Percentiles rank a stretch among this genome's conserved stretches.
These are phyloP conservation scores for Zenarchopterus dispar DNA, from an alignment of 2,797 vertebrate species.

Conservation along the genomic window DNA sequence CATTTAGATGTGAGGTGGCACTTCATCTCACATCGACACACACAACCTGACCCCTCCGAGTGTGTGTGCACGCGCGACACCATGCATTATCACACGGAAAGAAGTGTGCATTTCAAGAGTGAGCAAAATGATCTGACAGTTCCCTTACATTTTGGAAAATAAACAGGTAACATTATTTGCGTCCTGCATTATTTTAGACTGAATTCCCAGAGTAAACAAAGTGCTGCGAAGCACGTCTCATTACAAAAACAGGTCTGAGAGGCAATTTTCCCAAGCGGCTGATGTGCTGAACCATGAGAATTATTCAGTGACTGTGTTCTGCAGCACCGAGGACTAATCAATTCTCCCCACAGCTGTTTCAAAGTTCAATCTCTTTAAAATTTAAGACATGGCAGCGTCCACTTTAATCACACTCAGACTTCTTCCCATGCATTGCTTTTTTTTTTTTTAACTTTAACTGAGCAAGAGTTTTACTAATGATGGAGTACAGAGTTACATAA, in stretches of 20 bases:
- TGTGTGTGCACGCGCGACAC: constrained; percentile 22
- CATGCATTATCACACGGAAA: constrained; percentile 17
- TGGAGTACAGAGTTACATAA: no score
- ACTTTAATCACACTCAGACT: constrained; percentile 11
- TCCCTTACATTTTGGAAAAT: constrained; percentile 11
- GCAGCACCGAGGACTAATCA: constrained; percentile 42
- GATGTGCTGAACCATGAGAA: constrained; percentile 20
- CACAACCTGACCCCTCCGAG: constrained; percentile 63
- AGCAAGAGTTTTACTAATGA: background rate
- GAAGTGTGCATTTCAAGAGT: constrained; percentile 50
- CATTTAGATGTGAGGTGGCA: constrained; percentile 79
- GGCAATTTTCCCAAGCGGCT: constrained; percentile 25
- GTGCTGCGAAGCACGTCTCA: constrained; percentile 26
- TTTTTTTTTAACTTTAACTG: background rate
- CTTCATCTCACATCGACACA: constrained; percentile 76
- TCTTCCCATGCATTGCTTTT: background rate
- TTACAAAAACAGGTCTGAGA: constrained; percentile 34
- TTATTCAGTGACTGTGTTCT: constrained; percentile 26
- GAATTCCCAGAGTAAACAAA: constrained; percentile 1
- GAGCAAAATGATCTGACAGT: constrained; percentile 10
- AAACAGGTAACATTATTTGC: background rate
- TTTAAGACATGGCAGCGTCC: constrained; percentile 24
- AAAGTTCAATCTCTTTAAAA: constrained; percentile 31
- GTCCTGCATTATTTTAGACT: background rate
- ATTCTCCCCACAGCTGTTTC: constrained; percentile 20